Evolutionary conservation across 2,797 vertebrate genomes (phyloP).

Genomic region (Eulemur rubriventer): DNA sequence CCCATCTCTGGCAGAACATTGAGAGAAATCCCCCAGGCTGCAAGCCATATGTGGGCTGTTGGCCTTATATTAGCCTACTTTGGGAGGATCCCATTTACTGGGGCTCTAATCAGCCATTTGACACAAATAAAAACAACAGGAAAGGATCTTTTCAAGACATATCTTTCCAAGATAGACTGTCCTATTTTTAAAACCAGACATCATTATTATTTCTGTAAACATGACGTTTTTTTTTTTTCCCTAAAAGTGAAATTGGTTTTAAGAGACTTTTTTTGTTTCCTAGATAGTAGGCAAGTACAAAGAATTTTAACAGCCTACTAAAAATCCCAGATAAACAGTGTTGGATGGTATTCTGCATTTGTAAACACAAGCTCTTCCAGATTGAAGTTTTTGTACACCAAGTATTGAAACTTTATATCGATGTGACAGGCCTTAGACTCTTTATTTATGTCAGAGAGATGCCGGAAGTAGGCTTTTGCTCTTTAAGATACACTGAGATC

Average conservation of each 20-base stretch:
- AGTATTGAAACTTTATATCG: neutral
- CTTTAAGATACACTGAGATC: neutral
- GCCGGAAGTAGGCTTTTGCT: neutral
- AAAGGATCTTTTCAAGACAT: slow-evolving; percentile 74
- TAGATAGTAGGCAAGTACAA: neutral
- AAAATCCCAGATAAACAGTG: neutral
- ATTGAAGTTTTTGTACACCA: neutral
- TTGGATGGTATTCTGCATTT: neutral
- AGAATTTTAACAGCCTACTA: neutral
- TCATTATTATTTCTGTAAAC: slow-evolving; percentile 62
- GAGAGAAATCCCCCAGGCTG: slow-evolving; percentile 86
- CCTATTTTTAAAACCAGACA: slow-evolving; percentile 55
- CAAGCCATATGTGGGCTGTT: slow-evolving; percentile 84
- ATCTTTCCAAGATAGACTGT: slow-evolving; percentile 61
- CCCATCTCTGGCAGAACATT: slow-evolving; percentile 87
- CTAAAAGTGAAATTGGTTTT: slow-evolving; percentile 24
- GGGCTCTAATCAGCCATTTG: slow-evolving; percentile 79
- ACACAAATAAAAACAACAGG: slow-evolving; percentile 83
- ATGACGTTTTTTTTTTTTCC: neutral
- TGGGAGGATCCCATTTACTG: slow-evolving; percentile 85
- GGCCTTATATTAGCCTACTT: slow-evolving; percentile 86
- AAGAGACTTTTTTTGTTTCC: neutral
- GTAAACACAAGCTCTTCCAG: neutral
- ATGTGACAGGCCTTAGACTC: neutral
- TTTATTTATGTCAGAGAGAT: neutral